Evolutionary conservation across 2,113 vertebrate genomes (phyloP).

Genomic region (Zonotrichia leucophrys): DNA sequence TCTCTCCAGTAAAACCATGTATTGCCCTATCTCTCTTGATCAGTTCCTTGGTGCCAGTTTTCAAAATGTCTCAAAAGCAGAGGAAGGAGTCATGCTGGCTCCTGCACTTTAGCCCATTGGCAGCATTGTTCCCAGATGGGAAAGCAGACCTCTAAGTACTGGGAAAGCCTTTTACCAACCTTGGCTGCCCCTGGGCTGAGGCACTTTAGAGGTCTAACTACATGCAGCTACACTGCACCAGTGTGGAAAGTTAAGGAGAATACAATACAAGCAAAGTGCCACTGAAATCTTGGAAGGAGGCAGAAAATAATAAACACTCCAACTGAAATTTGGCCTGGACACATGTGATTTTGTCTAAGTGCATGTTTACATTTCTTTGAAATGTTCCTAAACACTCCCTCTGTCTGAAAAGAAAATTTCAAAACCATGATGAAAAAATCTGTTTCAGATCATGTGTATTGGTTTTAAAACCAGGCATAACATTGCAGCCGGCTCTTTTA

Average conservation of each 20-base stretch:
- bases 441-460: conserved; percentile 59
- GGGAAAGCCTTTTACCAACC: not conserved
- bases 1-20: not conserved
- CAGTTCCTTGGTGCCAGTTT: not conserved
- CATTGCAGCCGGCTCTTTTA: conserved; percentile 47
- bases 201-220: not conserved
- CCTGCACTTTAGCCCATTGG: not conserved
- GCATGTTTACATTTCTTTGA: conserved; percentile 28
- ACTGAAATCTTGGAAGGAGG: not conserved
- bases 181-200: not conserved
- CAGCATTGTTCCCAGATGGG: not conserved
- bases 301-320: not conserved
- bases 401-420: conserved; percentile 17
- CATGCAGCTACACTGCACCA: not conserved
- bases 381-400: not conserved
- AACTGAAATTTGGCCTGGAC: not conserved
- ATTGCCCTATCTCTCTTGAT: not conserved
- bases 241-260: not conserved
- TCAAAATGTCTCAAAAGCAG: not conserved
- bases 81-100: not conserved
- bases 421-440: conserved; percentile 35
- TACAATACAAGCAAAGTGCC: not conserved
- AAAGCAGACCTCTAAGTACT: not conserved
- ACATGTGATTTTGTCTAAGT: not conserved
- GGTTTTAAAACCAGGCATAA: conserved; percentile 66